phyloP scores from a whole-genome alignment of 92 coral and sea anemone species.

The Zoanthus gigantus region DNA sequence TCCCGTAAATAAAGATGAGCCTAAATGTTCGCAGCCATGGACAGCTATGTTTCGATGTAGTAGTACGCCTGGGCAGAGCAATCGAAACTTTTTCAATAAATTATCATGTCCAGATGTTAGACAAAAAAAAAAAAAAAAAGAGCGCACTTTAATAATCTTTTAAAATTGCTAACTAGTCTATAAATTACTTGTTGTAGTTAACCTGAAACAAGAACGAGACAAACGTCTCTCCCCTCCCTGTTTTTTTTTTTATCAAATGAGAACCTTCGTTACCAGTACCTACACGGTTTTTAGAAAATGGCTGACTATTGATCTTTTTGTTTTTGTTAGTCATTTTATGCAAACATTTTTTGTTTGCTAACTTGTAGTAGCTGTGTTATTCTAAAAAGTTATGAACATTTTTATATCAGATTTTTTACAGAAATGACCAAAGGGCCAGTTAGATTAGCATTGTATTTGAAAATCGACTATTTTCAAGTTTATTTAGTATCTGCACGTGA shows the following conservation, averaged over 20 bases:
- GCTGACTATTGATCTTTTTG: conserved; percentile 29
- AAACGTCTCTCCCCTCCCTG: neutral
- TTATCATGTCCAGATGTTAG: no score
- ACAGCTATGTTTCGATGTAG: no score
- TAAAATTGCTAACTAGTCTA: no score
- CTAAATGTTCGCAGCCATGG: no score
- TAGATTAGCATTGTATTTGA: neutral
- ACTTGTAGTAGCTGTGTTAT: neutral
- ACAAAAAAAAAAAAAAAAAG: no score
- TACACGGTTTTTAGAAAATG: conserved; percentile 22
- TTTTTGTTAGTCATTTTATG: neutral
- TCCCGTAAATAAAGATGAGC: no score
- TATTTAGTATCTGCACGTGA: neutral
- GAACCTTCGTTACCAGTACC: conserved; percentile 25
- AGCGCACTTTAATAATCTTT: no score
- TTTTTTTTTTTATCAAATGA: no score
- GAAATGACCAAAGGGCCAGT: neutral
- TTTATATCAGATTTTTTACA: neutral
- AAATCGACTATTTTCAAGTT: neutral
- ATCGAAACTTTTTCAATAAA: no score
- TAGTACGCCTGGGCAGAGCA: no score
- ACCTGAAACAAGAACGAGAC: no score
- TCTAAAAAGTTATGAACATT: neutral
- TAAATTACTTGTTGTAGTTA: no score
- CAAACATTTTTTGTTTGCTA: neutral